These are phyloP conservation scores for Garra rufa DNA, from an alignment of 2,113 vertebrate species.

Conservation along the genomic window DNA sequence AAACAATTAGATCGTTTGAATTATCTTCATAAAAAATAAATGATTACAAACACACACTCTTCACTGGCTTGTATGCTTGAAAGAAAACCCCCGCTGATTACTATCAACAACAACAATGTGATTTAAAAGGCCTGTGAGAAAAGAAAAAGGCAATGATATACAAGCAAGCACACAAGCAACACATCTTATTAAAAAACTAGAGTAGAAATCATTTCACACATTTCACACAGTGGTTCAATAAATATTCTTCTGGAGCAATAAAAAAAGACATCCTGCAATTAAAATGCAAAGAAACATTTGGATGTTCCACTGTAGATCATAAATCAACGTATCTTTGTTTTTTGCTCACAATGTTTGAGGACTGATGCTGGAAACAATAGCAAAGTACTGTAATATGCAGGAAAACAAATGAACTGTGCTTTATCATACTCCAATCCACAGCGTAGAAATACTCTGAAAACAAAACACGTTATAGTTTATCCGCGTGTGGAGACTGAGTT, in stretches of 20 bases:
- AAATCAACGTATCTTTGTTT: not conserved
- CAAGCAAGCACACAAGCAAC: not conserved
- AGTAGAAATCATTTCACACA: not conserved
- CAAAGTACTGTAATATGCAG: not conserved
- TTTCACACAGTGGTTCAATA: not conserved
- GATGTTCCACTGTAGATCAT: not conserved
- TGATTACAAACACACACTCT: too few relatives aligned
- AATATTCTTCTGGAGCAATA: not conserved
- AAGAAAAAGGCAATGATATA: not conserved
- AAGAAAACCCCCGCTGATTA: conserved; percentile 15
- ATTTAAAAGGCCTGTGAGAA: not conserved
- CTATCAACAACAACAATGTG: conserved; percentile 16
- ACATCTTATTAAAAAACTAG: not conserved
- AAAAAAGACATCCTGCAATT: not conserved
- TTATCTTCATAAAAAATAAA: too few relatives aligned
- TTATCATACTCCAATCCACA: not conserved
- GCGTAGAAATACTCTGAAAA: not conserved
- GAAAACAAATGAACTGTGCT: not conserved
- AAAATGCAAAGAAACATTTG: not conserved
- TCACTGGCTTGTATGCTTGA: too few relatives aligned
- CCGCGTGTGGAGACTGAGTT: not conserved
- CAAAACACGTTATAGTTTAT: not conserved
- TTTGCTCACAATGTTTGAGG: not conserved
- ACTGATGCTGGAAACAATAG: not conserved
- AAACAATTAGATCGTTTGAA: too few relatives aligned